These are phyloP conservation scores for Siphamia tubifer DNA, from an alignment of 2,113 vertebrate genomes.

Conservation along the genomic window DNA sequence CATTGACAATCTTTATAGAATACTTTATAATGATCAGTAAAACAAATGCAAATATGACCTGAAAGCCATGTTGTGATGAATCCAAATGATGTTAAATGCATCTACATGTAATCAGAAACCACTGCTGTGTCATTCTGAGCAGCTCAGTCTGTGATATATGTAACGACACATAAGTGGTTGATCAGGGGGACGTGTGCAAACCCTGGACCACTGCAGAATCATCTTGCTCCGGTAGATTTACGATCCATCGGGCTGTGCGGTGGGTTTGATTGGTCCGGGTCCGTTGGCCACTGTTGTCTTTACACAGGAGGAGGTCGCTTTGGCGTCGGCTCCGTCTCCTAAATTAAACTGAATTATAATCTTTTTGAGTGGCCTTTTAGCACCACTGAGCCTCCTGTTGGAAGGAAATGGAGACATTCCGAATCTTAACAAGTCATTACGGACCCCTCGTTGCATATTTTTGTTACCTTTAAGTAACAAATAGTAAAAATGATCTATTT, in stretches of 20 bases:
- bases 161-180: background rate
- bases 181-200: constrained; percentile 1
- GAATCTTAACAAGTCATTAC: background rate
- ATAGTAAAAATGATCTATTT: background rate
- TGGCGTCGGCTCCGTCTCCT: background rate
- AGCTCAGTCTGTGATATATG: too few relatives aligned
- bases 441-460: background rate
- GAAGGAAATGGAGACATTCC: background rate
- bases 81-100: too few relatives aligned
- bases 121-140: too few relatives aligned
- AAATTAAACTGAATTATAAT: constrained; percentile 25
- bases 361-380: constrained; percentile 15
- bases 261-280: constrained; percentile 16
- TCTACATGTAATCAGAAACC: too few relatives aligned
- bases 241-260: constrained; percentile 35
- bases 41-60: too few relatives aligned
- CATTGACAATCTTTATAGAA: too few relatives aligned
- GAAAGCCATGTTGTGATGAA: too few relatives aligned
- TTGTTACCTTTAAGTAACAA: background rate
- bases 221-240: constrained; percentile 39
- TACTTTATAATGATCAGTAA: too few relatives aligned
- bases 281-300: constrained; percentile 49
- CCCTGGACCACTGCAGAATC: background rate
- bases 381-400: background rate
- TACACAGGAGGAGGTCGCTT: constrained; percentile 37